A percentile compares a stretch with the other conserved stretches of the same genome.
Conservation (phyloP, 1,140 invertebrate species). For the Brachionus angularis region DNA sequence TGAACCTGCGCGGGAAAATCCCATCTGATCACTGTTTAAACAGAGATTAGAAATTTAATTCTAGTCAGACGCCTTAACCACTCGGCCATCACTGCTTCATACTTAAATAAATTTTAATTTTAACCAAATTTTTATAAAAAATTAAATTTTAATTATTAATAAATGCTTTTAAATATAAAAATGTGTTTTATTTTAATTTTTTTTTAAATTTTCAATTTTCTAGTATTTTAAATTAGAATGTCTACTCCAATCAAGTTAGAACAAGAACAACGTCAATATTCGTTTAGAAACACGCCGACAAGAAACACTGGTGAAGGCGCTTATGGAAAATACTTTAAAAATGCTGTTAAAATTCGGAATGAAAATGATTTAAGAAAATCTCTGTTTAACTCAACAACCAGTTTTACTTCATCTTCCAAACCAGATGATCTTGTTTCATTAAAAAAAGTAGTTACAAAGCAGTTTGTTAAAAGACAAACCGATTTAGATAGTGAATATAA, state of each 20-base stretch:
- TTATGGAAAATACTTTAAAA: slow-evolving; percentile 42
- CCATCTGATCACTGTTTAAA: slow-evolving; percentile 31
- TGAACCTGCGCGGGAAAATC: slow-evolving; percentile 36
- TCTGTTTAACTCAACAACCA: slow-evolving; percentile 4
- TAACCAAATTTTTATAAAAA: background rate
- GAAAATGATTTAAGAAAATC: background rate
- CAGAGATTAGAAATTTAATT: slow-evolving; percentile 16
- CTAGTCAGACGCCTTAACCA: slow-evolving; percentile 35
- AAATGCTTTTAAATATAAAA: no score
- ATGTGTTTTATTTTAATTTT: no score
- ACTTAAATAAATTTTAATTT: background rate
- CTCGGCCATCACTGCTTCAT: slow-evolving; percentile 26
- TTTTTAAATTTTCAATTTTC: no score
- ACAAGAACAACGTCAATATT: background rate
- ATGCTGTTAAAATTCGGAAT: slow-evolving; percentile 11
- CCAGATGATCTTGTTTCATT: background rate
- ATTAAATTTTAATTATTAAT: background rate
- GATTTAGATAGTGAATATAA: background rate
- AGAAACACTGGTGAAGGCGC: slow-evolving; percentile 16
- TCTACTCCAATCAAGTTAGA: slow-evolving; percentile 34
- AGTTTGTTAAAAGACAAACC: background rate
- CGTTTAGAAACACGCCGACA: slow-evolving; percentile 19
- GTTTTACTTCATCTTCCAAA: background rate
- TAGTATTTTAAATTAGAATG: background rate
- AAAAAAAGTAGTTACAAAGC: slow-evolving; percentile 19